Percentiles rank a stretch among this genome's conserved stretches.
These are phyloP conservation scores for Branchellion lobata DNA, from an alignment of 2,888 invertebrate genomes.

Conservation along the genomic window DNA sequence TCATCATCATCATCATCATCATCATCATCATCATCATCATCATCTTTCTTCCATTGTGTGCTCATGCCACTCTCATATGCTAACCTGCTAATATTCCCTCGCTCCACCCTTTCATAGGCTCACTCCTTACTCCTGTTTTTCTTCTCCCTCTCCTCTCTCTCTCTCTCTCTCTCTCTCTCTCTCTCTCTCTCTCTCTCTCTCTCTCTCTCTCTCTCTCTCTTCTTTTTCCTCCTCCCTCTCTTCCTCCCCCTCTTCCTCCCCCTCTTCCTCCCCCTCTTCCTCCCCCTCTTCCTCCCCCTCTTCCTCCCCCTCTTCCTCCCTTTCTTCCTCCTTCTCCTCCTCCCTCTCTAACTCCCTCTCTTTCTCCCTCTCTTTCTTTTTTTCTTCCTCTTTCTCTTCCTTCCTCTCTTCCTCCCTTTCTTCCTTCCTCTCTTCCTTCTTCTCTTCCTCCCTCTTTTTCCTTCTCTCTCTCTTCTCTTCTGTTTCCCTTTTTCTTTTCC, in stretches of 20 bases:
- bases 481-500: background rate
- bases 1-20: too few species aligned
- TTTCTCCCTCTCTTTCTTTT: background rate
- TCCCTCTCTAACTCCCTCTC: too few species aligned
- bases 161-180: too few species aligned
- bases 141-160: too few species aligned
- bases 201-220: background rate
- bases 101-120: too few species aligned
- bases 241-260: background rate
- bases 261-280: background rate
- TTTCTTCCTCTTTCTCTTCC: background rate
- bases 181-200: background rate
- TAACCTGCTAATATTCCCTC: too few species aligned
- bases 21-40: too few species aligned
- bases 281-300: slow-evolving; percentile 14
- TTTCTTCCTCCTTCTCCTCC: background rate
- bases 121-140: too few species aligned
- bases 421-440: slow-evolving; percentile 1
- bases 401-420: slow-evolving; percentile 28
- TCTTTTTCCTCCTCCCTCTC: background rate
- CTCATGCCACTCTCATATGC: too few species aligned
- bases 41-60: too few species aligned
- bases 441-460: slow-evolving; percentile 16
- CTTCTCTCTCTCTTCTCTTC: slow-evolving; percentile 6
- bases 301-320: background rate